Evolutionary conservation across 1,140 invertebrate species (phyloP).

Genomic region (Ctenoplectra terminalis): DNA sequence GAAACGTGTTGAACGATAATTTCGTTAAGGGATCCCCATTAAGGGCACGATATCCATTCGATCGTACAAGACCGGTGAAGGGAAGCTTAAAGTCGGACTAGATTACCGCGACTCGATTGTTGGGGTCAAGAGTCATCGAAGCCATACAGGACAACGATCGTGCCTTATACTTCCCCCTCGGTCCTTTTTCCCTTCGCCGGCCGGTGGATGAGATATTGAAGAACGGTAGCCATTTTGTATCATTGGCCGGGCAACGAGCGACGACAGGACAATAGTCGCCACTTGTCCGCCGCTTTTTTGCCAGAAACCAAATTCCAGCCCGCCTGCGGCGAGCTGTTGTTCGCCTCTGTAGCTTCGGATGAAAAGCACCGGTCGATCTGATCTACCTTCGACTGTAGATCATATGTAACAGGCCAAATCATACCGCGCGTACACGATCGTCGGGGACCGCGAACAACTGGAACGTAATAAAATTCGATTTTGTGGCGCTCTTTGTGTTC

Average conservation of each 20-base stretch:
- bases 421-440: constrained; percentile 12
- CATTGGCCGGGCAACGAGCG: constrained; percentile 42
- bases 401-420: constrained; percentile 30
- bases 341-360: background rate
- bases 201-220: constrained; percentile 54
- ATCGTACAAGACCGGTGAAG: background rate
- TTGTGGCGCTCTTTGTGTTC: background rate
- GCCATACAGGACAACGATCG: constrained; percentile 25
- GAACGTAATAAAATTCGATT: background rate
- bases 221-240: constrained; percentile 66
- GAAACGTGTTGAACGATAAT: background rate
- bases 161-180: constrained; percentile 24
- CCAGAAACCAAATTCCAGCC: constrained; percentile 54
- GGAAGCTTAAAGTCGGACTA: constrained; percentile 46
- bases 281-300: constrained; percentile 56
- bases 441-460: background rate
- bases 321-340: constrained; percentile 29
- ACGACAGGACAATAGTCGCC: constrained; percentile 62
- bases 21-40: background rate
- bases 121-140: constrained; percentile 56
- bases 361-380: constrained; percentile 33
- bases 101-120: constrained; percentile 63
- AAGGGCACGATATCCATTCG: background rate
- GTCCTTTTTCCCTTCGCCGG: background rate
- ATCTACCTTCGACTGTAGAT: constrained; percentile 42